Evolutionary conservation across 1,140 invertebrate genomes (phyloP), one percentile per base, ranked within the genome.

Genomic region (Cydia amplana): DNA sequence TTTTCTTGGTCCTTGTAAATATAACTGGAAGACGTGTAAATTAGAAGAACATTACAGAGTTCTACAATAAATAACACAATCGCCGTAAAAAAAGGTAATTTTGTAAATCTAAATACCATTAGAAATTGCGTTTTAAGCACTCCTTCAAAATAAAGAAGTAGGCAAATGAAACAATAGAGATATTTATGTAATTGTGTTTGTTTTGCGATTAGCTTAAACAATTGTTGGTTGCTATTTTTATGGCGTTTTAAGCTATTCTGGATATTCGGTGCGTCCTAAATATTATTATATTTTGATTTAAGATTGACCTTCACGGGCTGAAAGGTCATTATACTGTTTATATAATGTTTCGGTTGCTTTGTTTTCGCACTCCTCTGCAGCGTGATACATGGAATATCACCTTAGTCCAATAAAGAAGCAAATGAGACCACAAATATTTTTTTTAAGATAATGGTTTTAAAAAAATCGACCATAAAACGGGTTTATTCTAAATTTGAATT

Each of bases 311-410:
- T 89, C 85, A 82, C 67, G 70, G n/a, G 43, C 72, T 75, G 85
- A 80, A 91, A 91, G 89, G 87, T 91, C 89, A 87, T 80, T 80
- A 74, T 78, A 79, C 74, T 87, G 87, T 91, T 89, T 88, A 91
- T 85, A 89, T 91, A 89, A 89, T 89, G 87, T 83, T 63, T 78
- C 25, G 67, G 76, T 72, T 84, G 79, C 72, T 81, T 85, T 82
- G 80, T 83, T 81, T 82, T 80, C 51, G 80, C 80, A 83, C 74
- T 82, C 43, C 46, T 0, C 49, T 16, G 43, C 23, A 43, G 65
- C 32, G 77, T 79, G 77, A 78, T 28, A 67, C 73, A 76, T 6
- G 4, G 28, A 40, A 70, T 28, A 40, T 7, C 18, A 23, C 78
- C 79, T 82, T 81, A 80, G 83, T 84, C 80, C 72, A 80, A 77